Base-by-base conservation (phyloP, 2,797 vertebrate species). In the Thripadectes ignobilis region DNA sequence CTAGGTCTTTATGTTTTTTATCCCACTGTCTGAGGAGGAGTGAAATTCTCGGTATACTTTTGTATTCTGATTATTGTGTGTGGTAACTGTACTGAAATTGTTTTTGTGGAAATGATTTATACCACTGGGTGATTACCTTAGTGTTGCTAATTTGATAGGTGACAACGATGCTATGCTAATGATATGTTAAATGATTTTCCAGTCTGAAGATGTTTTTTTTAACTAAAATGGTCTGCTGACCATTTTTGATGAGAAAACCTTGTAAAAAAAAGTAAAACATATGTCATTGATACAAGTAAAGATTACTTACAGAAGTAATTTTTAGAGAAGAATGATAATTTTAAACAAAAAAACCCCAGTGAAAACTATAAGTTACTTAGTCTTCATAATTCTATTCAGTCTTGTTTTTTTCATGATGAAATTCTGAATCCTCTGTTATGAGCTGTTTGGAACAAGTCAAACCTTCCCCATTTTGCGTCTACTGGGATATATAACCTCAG, bases 11-110 rank as follows among this genome's bases (percentile, higher is more conserved):
- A 52, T 12, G 57, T 7, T 85, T 78, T 87, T 93, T 89, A 88
- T 93, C 71, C 83, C 52, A 30, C 71, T 81, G 58, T 94, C 82
- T 81, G 67, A 91, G 73, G 85, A 93, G 85, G 76, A 91, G 32
- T 81, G 62, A 88, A 87, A 84, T 94, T 93, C 61, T 92, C 59
- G 41, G 65, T 83, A 14, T 75, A 41, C 22, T 88, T 83, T 52
- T 74, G 38, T 63, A 45, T 91, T 92, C 58, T 81, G 61, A 55
- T 58, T 80, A 22, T 74, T 92, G 34, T 5, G 4, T 77, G 80
- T 91, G 27, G 63, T 76, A 26, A 38, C 36, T 63, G 30, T 76
- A 29, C 81, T 85, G 72, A 77, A 85, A n/a, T 87, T 65, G 45
- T 79, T 92, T 19, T 21, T 67, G 30, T 94, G 78, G 43, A 85